phyloP scores from a whole-genome alignment of 2,888 invertebrate genomes.

The Ormia ochracea region DNA sequence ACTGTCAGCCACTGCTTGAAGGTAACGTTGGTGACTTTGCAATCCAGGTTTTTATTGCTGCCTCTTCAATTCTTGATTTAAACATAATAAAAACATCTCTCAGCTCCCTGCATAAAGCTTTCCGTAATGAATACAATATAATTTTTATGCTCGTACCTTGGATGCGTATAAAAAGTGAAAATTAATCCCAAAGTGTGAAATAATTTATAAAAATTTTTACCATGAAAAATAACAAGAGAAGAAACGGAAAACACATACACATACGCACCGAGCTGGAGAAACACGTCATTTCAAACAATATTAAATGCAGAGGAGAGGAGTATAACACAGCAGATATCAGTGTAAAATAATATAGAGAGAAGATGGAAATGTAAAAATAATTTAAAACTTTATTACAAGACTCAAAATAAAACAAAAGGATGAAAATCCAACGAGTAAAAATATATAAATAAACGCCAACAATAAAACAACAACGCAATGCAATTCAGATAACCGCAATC shows the following conservation, averaged over 20 bases:
- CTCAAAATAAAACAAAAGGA: constrained; percentile 3
- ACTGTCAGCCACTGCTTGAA: background rate
- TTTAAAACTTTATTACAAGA: constrained; percentile 30
- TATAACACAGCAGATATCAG: background rate
- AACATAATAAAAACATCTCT: constrained; percentile 25
- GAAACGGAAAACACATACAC: background rate
- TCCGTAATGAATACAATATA: constrained; percentile 35
- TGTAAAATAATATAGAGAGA: background rate
- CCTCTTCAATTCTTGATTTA: background rate
- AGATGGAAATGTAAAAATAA: constrained; percentile 1
- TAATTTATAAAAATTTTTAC: constrained; percentile 48
- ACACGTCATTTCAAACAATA: constrained; percentile 24
- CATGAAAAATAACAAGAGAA: constrained; percentile 1
- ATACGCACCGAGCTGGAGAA: background rate
- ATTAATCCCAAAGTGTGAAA: constrained; percentile 58
- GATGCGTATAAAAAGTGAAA: constrained; percentile 45
- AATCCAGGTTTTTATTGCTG: background rate
- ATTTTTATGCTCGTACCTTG: constrained; percentile 15
- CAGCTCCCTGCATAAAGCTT: background rate
- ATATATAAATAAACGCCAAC: constrained; percentile 32
- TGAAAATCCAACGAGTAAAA: background rate
- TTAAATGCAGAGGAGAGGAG: background rate
- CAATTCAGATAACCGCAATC: constrained; percentile 53
- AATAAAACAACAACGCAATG: constrained; percentile 41
- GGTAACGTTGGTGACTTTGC: constrained; percentile 1